Evolutionary conservation across 2,113 vertebrate genomes (phyloP).

Genomic region (Empidonax alnorum): DNA sequence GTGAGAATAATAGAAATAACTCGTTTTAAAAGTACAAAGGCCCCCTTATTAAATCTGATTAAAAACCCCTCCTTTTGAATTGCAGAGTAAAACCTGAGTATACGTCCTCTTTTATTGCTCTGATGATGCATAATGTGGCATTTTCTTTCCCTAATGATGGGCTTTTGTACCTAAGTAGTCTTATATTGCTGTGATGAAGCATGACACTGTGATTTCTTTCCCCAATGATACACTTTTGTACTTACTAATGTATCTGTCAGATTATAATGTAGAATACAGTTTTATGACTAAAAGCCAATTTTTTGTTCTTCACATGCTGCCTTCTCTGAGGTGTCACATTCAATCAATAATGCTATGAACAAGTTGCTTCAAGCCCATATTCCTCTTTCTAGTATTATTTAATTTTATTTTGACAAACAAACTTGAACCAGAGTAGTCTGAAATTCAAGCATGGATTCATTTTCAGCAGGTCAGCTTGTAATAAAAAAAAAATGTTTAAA

Average conservation of each 20-base stretch:
- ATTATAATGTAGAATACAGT: constrained; percentile 26
- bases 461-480: constrained; percentile 63
- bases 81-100: background rate
- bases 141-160: background rate
- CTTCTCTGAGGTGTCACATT: constrained; percentile 61
- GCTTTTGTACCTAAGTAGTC: background rate
- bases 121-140: background rate
- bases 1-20: background rate
- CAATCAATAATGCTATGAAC: constrained; percentile 29
- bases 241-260: background rate
- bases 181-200: background rate
- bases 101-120: background rate
- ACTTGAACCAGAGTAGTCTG: constrained; percentile 46
- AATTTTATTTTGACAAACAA: constrained; percentile 67
- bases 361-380: constrained; percentile 62
- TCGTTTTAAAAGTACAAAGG: background rate
- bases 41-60: background rate
- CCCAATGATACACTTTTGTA: background rate
- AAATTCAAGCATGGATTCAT: constrained; percentile 58
- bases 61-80: accelerated
- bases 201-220: background rate
- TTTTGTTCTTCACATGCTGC: constrained; percentile 39
- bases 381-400: constrained; percentile 64
- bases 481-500: constrained; percentile 63
- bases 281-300: constrained; percentile 47